Base-by-base conservation (phyloP, 2,113 vertebrate species). In the Casuarius casuarius region DNA sequence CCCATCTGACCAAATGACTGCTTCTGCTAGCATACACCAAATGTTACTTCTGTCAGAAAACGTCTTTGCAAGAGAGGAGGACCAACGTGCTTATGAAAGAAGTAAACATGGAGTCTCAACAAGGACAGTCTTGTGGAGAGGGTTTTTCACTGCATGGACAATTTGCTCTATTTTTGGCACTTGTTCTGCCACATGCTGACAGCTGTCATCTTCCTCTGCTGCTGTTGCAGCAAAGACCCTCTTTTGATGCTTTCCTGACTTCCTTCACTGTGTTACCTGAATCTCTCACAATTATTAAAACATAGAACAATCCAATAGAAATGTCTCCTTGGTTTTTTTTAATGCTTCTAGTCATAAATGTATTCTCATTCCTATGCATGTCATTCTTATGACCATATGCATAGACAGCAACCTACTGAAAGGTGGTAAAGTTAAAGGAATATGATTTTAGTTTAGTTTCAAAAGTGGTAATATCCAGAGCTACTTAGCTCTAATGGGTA, bases 1-100 rank as follows among this genome's bases (percentile, higher is more conserved):
- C 21, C 25, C 31, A 65, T 5, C 25, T 35, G 16, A 85, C 10
- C 28, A 77, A 38, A 7, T 0, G 0, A 46, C 3, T 31, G 2
- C 31, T 33, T 46, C 38, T 52, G 26, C 18, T 49, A 67, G 42
- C 17, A 17, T 7, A 21, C 0, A 2, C 4, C 2, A 66, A 89
- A 6, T 54, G 71, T 52, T 72, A 0, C 12, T 87, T 73, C 72
- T 7, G 46, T n/a, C 56, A 89, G 65, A 91, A 91, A 95, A 78
- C 1, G 1, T 28, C 61, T 84, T 67, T 76, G 29, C 56, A 91
- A 74, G 42, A 42, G 10, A 91, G 35, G 3, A 11, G 3, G 87
- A 87, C 2, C 19, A 71, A 51, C 11, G 2, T 67, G 28, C 12
- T 58, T 35, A 19, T 77, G 26, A 80, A 83, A 77, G 58, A 73